Evolutionary conservation across 2,113 vertebrate genomes (phyloP), one percentile per base, ranked within the genome.

Genomic region (Pycnonotus jocosus): DNA sequence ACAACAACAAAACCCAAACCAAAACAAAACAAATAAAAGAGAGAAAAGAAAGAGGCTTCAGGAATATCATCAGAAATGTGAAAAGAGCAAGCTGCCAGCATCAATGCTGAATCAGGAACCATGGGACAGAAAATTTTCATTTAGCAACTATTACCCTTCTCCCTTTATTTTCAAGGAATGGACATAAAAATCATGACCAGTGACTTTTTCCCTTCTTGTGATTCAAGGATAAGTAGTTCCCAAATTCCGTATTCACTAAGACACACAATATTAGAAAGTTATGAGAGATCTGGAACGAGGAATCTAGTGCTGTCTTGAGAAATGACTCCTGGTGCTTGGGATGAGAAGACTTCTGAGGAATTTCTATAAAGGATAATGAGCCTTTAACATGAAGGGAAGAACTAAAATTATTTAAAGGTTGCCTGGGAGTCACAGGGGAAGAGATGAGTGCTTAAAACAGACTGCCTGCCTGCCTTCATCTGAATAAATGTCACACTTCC

Each of bases 371-470:
- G 70, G 65, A 92, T 94, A 95, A 97, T 90, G 38, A 96, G 69
- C 76, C 60, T 94, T 96, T 96, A 88, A 90, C 90, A 93, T 78
- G 86, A 93, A 93, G 82, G 37, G n/a, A 92, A 93, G 92, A 90
- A 71, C 56, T 93, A 65, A 96, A 97, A 92, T 93, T 96, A 92
- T 94, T 88, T 92, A 92, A 94, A 94, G 72, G 80, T 95, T 95
- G 68, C 56, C 79, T 93, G 37, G 76, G n/a, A 96, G 68, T 96
- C 90, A 93, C 77, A 84, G 30, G 86, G 71, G 57, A 94, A 90
- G 72, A 94, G n/a, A 93, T 45, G 27, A 66, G 64, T 92, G 44
- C 82, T 90, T 93, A 79, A 94, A 96, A 92, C 37, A 21, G 76
- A 60, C 82, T 88, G 80, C 24, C 79, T 96, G 82, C 82, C 83